A percentile compares a stretch with the other conserved stretches of the same genome.
Conservation (phyloP, 2,113 vertebrate species). For the Nestor notabilis region DNA sequence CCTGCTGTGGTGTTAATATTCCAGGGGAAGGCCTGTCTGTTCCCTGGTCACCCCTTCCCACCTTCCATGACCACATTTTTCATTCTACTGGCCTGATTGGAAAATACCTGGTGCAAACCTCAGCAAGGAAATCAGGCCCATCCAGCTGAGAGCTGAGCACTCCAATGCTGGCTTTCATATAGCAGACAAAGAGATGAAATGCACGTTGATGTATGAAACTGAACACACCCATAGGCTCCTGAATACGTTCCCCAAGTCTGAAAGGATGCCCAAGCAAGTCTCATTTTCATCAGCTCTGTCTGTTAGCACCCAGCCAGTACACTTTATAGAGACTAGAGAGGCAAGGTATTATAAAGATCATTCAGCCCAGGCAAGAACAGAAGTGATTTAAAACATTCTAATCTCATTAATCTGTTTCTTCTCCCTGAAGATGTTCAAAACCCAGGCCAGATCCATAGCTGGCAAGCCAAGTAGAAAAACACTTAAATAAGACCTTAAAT, state of each 20-base stretch:
- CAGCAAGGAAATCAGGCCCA: background rate
- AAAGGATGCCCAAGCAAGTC: background rate
- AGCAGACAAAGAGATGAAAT: background rate
- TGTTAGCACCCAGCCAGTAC: background rate
- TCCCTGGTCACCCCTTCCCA: background rate
- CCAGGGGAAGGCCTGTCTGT: background rate
- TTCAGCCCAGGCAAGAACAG: background rate
- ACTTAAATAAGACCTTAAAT: constrained; percentile 60
- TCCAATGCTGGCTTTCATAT: background rate
- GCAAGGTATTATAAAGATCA: background rate
- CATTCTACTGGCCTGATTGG: background rate
- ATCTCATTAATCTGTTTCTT: constrained; percentile 47
- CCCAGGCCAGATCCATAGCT: constrained; percentile 26
- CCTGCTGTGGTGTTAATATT: background rate
- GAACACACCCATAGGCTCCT: background rate
- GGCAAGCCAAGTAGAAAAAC: constrained; percentile 22
- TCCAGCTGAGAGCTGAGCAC: background rate
- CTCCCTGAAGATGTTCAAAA: constrained; percentile 22
- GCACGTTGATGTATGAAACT: accelerated
- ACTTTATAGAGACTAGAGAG: background rate
- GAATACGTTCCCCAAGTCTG: background rate
- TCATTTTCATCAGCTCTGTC: background rate
- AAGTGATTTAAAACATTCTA: constrained; percentile 34
- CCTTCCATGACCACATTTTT: background rate
- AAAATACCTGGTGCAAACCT: background rate